Evolutionary conservation across 2,888 invertebrate genomes (phyloP).

Genomic region (Alsophila aescularia): DNA sequence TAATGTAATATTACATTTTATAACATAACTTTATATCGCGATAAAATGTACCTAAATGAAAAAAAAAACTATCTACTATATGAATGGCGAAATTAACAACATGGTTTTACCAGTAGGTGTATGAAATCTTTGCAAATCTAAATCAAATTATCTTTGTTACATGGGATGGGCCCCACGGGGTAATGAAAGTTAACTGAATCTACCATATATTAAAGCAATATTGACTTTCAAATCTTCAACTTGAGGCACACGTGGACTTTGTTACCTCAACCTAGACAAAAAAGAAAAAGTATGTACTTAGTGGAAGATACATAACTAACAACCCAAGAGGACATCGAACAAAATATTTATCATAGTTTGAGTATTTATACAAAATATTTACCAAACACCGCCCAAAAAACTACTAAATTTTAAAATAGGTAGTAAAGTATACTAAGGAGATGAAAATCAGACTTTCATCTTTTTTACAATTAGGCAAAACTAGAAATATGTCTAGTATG

Average conservation of each 20-base stretch:
- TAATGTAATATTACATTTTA: constrained; percentile 5
- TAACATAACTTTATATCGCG: constrained; percentile 10
- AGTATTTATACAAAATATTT: constrained; percentile 33
- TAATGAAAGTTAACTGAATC: no score
- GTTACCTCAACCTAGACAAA: not conserved
- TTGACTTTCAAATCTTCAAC: not conserved
- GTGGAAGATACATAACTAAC: constrained; percentile 25
- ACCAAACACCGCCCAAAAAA: constrained; percentile 45
- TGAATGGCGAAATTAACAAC: constrained; percentile 2
- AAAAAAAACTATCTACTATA: constrained; percentile 1
- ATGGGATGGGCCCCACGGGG: no score
- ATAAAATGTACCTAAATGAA: not conserved
- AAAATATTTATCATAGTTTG: not conserved
- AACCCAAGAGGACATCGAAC: constrained; percentile 43
- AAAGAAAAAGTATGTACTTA: not conserved
- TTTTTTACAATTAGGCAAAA: constrained; percentile 35
- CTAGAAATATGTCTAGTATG: constrained; percentile 36
- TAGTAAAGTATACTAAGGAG: constrained; percentile 39
- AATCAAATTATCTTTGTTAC: no score
- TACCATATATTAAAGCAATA: no score
- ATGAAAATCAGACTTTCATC: constrained; percentile 57
- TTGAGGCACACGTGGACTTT: not conserved
- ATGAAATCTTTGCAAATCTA: no score
- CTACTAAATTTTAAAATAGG: constrained; percentile 36
- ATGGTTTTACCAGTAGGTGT: constrained; percentile 8